These are phyloP conservation scores for Muraenolepis orangiensis DNA, from an alignment of 2,797 vertebrate genomes.

Conservation along the genomic window DNA sequence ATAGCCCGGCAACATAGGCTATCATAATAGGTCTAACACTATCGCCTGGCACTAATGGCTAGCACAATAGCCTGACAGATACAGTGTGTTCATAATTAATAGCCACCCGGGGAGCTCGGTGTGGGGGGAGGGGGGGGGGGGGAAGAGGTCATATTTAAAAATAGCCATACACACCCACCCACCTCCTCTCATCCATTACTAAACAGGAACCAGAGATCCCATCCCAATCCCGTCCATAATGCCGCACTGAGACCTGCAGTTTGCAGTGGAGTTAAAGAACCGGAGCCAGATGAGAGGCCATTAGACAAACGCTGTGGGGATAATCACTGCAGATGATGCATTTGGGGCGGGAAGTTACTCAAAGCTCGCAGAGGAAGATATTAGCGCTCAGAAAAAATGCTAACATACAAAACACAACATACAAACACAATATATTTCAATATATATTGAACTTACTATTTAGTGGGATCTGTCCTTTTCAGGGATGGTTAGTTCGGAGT, in stretches of 20 bases:
- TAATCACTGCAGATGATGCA: neutral
- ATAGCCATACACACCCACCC: slow-evolving; percentile 63
- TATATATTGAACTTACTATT: neutral
- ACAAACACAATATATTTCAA: neutral
- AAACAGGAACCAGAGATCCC: slow-evolving; percentile 51
- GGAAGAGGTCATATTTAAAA: slow-evolving; percentile 65
- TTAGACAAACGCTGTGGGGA: neutral
- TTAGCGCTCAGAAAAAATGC: neutral
- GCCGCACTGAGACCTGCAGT: slow-evolving; percentile 30
- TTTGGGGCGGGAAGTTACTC: neutral
- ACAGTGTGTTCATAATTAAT: slow-evolving; percentile 56
- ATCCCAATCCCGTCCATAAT: slow-evolving; percentile 56
- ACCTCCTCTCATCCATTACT: slow-evolving; percentile 70
- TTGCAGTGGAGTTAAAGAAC: slow-evolving; percentile 38
- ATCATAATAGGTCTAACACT: neutral
- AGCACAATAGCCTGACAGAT: slow-evolving; percentile 18
- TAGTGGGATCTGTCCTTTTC: neutral
- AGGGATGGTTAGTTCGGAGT: neutral
- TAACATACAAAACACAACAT: neutral
- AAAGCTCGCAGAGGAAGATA: neutral
- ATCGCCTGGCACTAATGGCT: neutral
- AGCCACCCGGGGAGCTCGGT: slow-evolving; percentile 29
- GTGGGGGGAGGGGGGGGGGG: slow-evolving; percentile 51
- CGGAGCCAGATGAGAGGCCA: slow-evolving; percentile 12
- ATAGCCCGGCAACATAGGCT: neutral